phyloP scores from a whole-genome alignment of 2,888 invertebrate genomes.

The Salticus scenicus region DNA sequence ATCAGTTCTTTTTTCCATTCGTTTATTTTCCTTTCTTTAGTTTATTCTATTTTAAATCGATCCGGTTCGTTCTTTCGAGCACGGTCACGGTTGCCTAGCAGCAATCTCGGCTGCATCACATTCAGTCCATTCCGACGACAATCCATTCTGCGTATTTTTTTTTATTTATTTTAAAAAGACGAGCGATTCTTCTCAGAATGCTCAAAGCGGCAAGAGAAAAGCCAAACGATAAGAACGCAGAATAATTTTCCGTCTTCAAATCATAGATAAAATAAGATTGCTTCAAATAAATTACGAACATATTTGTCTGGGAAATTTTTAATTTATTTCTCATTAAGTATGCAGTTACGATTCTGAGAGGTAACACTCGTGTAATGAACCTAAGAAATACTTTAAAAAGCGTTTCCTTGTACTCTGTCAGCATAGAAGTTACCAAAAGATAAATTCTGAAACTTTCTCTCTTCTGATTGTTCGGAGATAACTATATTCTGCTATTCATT shows the following conservation, averaged over 20 bases:
- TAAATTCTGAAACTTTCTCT: too few relatives aligned
- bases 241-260: constrained; percentile 37
- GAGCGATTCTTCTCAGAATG: constrained; percentile 34
- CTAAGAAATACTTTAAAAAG: constrained; percentile 6
- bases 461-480: background rate
- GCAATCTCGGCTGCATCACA: constrained; percentile 58
- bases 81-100: constrained; percentile 65
- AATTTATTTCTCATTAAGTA: constrained; percentile 64
- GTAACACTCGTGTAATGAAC: background rate
- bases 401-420: background rate
- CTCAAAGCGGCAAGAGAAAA: constrained; percentile 24
- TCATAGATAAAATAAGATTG: constrained; percentile 29
- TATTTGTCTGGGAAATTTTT: constrained; percentile 35
- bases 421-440: background rate
- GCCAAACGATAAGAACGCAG: constrained; percentile 39
- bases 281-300: constrained; percentile 57
- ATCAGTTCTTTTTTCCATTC: constrained; percentile 64
- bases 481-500: background rate
- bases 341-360: background rate
- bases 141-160: constrained; percentile 52
- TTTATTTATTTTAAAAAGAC: constrained; percentile 17
- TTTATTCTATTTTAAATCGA: constrained; percentile 69
- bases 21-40: constrained; percentile 54
- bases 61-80: constrained; percentile 48
- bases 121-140: constrained; percentile 65